A percentile compares a stretch with the other conserved stretches of the same genome.
phyloP scores from a whole-genome alignment of 2,113 vertebrate species.

The Pardalotus punctatus region DNA sequence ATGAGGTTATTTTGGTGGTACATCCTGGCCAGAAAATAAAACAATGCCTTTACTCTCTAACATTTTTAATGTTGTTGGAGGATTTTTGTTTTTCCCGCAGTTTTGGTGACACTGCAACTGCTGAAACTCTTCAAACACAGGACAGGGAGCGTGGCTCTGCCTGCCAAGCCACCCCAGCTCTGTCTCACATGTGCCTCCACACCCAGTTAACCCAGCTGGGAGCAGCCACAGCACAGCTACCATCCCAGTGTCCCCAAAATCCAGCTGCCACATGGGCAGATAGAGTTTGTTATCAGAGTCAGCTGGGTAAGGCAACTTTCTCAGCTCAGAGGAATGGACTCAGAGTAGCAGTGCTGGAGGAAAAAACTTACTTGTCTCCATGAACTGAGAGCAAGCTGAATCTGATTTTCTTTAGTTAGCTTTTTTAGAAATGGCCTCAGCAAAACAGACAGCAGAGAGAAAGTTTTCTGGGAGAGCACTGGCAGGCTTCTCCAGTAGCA shows the following conservation, averaged over 20 bases:
- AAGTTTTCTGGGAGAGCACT: background rate
- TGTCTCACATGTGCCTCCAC: fast-evolving
- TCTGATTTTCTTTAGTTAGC: background rate
- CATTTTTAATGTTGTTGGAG: too few species aligned
- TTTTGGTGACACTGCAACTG: background rate
- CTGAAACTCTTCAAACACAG: background rate
- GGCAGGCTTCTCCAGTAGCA: background rate
- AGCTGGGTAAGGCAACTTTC: background rate
- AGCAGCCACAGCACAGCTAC: background rate
- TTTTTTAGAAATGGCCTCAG: background rate
- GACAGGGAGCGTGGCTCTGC: fast-evolving
- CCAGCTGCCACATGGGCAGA: background rate
- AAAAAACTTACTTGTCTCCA: background rate
- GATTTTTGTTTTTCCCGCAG: too few species aligned
- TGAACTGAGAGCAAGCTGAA: background rate
- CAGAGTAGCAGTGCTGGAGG: background rate
- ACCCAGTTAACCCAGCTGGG: background rate
- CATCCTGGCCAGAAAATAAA: too few species aligned
- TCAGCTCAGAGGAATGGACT: background rate
- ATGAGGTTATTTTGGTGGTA: too few species aligned
- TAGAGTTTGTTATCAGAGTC: background rate
- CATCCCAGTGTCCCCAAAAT: fast-evolving
- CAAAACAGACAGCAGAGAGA: background rate
- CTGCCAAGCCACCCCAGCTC: background rate
- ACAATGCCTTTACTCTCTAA: too few species aligned